Conservation (phyloP, 2,113 vertebrate genomes). For the Sclerurus mexicanus region DNA sequence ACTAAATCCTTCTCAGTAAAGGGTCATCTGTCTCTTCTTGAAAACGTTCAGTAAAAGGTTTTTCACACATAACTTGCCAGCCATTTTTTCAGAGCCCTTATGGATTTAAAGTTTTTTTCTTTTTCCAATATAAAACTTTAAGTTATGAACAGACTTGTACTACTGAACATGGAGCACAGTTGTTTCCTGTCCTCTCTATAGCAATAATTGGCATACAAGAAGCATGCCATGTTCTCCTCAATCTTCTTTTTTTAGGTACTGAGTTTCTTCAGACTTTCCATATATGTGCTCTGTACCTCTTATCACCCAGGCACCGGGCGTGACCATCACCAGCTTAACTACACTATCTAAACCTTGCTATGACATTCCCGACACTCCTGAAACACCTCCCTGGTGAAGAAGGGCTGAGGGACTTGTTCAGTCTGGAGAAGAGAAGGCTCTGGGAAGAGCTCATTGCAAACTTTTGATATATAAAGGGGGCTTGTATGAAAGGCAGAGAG, state of each 20-base stretch:
- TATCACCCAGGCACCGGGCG: background rate
- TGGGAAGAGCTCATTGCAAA: background rate
- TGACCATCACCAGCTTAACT: background rate
- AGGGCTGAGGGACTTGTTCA: background rate
- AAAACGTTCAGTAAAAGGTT: background rate
- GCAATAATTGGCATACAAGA: background rate
- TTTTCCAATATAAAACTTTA: background rate
- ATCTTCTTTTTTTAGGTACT: background rate
- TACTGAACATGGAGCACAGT: background rate
- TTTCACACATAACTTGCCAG: background rate
- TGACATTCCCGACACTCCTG: background rate
- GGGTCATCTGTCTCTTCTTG: background rate
- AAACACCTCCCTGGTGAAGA: background rate
- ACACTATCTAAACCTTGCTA: background rate
- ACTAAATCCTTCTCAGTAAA: background rate
- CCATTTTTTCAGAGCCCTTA: background rate
- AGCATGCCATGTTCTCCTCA: background rate
- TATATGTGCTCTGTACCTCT: background rate
- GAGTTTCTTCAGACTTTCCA: background rate
- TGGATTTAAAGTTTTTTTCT: background rate
- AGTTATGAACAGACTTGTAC: background rate
- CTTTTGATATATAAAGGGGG: background rate
- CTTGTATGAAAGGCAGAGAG: background rate
- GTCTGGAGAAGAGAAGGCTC: background rate
- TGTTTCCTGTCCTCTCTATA: background rate